Evolutionary conservation across 1,140 invertebrate species (phyloP), one percentile per base, ranked within the genome.

Genomic region (Zelostemma sp.): DNA sequence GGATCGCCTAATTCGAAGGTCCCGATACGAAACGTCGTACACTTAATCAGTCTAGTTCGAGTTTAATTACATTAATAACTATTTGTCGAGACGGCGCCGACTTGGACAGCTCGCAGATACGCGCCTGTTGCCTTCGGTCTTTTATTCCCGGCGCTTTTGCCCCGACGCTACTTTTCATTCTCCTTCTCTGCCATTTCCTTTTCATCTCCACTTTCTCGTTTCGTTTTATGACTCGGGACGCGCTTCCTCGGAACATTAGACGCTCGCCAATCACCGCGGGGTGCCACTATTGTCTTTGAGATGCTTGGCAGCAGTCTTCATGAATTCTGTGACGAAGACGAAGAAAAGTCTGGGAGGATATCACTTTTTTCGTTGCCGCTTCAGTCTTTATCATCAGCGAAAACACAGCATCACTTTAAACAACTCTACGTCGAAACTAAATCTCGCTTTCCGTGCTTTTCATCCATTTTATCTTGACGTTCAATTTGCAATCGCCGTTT

Each of bases 141-240:
- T 21, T 28, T 11, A 16, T 54, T 46, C 38, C 57, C 54, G 48
- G 57, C 43, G 45, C 50, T 41, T 38, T 49, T 28, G 58, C 53
- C 28, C 45, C 62, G 43, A 59, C 58, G 49, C 54, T 66, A 59
- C 62, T 71, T 58, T 65, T 70, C 62, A 64, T 61, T 61, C 60
- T 31, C 31, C 54, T 38, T 43, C 45, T 38, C 63, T 38, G 48
- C 62, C 53, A 65, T 61, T 61, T 70, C 65, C 54, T 28, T 28
- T 28, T 71, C 59, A 66, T 72, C 62, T 64, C 46, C 68, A 67
- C 63, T 67, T 71, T 67, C 63, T 61, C 69, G 63, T 72, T 67
- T 56, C 63, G 41, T 72, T 72, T 72, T 67, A 72, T 64, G 64
- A 67, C 63, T 56, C 33, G 33, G 60, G 48, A 63, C 57, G 58